Evolutionary conservation across 2,113 vertebrate species (phyloP), one percentile per base, ranked within the genome.

Genomic region (Seriola aureovittata): DNA sequence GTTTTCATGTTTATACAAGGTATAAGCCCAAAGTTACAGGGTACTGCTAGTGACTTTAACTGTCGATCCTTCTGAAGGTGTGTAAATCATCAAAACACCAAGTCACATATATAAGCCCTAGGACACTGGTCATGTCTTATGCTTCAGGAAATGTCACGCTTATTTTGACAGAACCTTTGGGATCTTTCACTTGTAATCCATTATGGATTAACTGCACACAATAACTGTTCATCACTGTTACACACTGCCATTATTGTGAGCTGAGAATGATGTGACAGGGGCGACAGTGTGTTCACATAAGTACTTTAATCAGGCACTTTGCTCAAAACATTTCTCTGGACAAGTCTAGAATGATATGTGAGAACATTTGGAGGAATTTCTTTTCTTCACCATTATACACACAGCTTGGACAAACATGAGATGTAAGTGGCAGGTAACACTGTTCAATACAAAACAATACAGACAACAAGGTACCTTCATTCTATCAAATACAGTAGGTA

Each of bases 301-400:
- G 88, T 82, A 90, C 82, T 94, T 96, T 94, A 95, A 93, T 95
- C 82, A 94, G 95, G 93, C 93, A 95, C 95, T 94, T 94, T 84
- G 60, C 89, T 92, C 85, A 88, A 93, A 93, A 93, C 92, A 92
- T 91, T 81, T 87, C 32, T 90, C 84, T 76, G 69, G 85, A 86
- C 75, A 82, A 73, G 55, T 69, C 64, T 81, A 82, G 32, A 84
- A 87, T 68, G 71, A 84, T 78, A 81, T 73, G 80, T 65, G 48
- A 66, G 72, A 84, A 84, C 59, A 85, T 76, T 17, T 70, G 52
- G 52, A 82, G 71, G 55, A 81, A 42, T 67, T 69, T 80, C 65
- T 88, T 44, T 83, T 74, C 64, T 76, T 62, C 83, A 87, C 71
- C 16, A 16, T 66, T 48, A 57, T 40, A 72, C 50, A 36, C 40